Evolutionary conservation across 2,113 vertebrate species (phyloP), one percentile per base, ranked within the genome.

Genomic region (Labeo catla): DNA sequence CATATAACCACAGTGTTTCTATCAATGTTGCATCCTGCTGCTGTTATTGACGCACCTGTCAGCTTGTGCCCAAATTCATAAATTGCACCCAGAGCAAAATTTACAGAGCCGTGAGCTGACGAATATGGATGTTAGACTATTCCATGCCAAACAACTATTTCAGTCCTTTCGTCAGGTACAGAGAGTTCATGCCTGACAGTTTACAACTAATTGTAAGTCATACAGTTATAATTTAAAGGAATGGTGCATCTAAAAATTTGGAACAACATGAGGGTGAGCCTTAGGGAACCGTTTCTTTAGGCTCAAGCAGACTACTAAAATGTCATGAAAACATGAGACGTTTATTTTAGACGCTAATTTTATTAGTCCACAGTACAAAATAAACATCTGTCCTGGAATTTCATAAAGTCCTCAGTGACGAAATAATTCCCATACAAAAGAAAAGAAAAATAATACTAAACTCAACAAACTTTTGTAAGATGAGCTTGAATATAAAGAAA

Each of bases 341-440:
- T 47, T 65, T 82, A 68, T 82, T 82, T 49, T 70, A 70, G 16
- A 54, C 16, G 81, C 81, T 90, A 90, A 87, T 85, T 45, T 81
- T 83, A 66, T 39, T 43, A 85, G 21, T 34, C 50, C 59, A 81
- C 61, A 81, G 70, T 86, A 87, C n/a, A 86, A 85, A 83, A 82
- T 9, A 52, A 83, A 43, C 3, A 36, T 4, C 23, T n/a, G 19
- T 12, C 50, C 39, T 50, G 1, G 19, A 57, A 72, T 10, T 0
- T 16, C 28, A 50, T 13, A 8, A 34, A 43, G 72, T 65, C 49
- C 9, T 54, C 43, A 11, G 63, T 8, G 13, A 81, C 49, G 16
- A 61, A 85, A 83, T 43, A 36, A 57, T 16, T 47, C 85, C 66
- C 39, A 28, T 47, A 61, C 16, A 57, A 34, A 80, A n/a, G 57